Evolutionary conservation across 2,888 invertebrate species (phyloP), one percentile per base, ranked within the genome.

Genomic region (Protodeltote pygarga): DNA sequence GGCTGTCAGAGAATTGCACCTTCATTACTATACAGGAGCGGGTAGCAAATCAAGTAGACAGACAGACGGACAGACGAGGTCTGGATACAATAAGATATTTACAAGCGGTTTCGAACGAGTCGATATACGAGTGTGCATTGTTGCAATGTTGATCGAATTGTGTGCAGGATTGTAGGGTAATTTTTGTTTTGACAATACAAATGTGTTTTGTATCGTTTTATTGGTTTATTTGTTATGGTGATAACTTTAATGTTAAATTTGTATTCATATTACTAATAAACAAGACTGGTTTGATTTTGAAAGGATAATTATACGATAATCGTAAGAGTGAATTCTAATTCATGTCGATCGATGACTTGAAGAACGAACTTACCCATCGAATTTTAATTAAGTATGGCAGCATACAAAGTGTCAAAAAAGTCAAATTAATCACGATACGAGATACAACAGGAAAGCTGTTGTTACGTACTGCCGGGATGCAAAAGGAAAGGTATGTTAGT

Each of bases 11-110:
- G 65, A 65, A 79, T 80, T 80, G 85, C 83, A 76, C 84, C 81
- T 83, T 85, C 85, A 87, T 87, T 87, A 82, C 72, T 81, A 87
- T 86, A 85, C 87, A 73, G 86, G 75, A 85, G 85, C 85, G 68
- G 71, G 73, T 72, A 72, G 83, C 87, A 86, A 85, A 87, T 86
- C 85, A 87, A 77, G 67, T 59, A 59, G 73, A 72, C 78, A 73
- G 85, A 81, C 84, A 73, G 79, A 81, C 83, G 72, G 84, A 85
- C 84, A 77, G 83, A 83, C 85, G 81, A 80, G 71, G 72, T 44
- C 61, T 65, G 74, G 78, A 75, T 79, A 85, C 85, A 85, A 85
- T 86, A 81, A 83, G 73, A 81, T 86, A 87, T 86, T 87, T 85
- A 87, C 86, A 87, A 87, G 82, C 72, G 69, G 57, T 65, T 45